Base-by-base conservation (phyloP, 2,113 vertebrate species). In the Chamaea fasciata region DNA sequence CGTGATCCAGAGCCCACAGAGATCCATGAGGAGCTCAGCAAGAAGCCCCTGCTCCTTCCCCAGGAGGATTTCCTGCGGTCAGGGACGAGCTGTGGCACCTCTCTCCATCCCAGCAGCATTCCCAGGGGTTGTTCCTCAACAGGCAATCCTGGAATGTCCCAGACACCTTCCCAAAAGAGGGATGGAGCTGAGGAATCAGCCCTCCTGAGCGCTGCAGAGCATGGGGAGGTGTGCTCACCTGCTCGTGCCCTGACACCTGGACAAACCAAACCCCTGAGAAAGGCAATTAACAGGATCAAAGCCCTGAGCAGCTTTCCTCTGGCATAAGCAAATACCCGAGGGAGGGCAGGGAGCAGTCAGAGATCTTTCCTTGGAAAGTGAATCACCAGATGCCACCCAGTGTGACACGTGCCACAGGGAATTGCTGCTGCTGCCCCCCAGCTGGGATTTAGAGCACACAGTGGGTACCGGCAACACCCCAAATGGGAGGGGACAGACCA, bases 331-430 rank as follows among this genome's bases (percentile, higher is more conserved):
- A 63, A 23, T 23, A 12, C 19, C 49, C 50, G 35, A 70, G 42
- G 55, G 55, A 70, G 68, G 28, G 15, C 14, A 20, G 17, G 11
- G n/a, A 69, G 55, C 39, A 41, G 6, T 3, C 22, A 59, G 13
- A 41, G n/a, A 16, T 3, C 44, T 63, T 82, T 19, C 35, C 57
- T 82, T 35, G 33, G 22, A 9, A 42, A 44, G 15, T 26, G 60
- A 63, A 15, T 75, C 83, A 63, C 64, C 56, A 24, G 53, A 28
- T 14, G n/a, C 42, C 10, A 1, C 74, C n/a, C 55, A 16, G 50
- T 0, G 0, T 49, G 79, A 31, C 49, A 19, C 26, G 2, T 2
- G 3, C 42, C 21, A 0, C 5, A 44, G 88, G 65, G 63, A 59
- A 60, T 49, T 4, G 17, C 53, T 39, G 79, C 3, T 19, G 50